Conservation (phyloP, 2,113 vertebrate species). For the Seriola rivoliana region DNA sequence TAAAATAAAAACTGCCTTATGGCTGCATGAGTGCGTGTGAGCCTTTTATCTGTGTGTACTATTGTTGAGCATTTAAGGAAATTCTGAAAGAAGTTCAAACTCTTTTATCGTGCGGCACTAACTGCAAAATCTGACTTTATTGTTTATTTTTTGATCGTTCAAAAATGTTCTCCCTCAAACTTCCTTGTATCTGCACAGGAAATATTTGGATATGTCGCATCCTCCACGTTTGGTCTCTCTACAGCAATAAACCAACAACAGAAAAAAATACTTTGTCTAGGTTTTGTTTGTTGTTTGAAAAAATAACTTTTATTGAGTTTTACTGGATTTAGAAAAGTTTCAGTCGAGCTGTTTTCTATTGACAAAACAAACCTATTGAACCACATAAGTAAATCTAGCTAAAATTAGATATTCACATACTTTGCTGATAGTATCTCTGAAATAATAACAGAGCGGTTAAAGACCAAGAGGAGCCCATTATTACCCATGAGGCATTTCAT, state of each 20-base stretch:
- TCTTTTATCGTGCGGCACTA: neutral
- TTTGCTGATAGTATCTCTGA: neutral
- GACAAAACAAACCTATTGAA: constrained; percentile 4
- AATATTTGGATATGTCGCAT: neutral
- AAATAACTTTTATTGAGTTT: neutral
- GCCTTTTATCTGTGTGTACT: neutral
- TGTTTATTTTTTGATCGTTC: neutral
- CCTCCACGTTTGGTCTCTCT: neutral
- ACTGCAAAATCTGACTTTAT: neutral
- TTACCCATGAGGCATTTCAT: constrained; percentile 53
- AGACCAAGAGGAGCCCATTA: constrained; percentile 9
- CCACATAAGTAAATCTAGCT: neutral
- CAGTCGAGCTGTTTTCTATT: neutral
- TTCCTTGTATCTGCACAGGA: neutral
- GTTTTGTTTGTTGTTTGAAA: neutral
- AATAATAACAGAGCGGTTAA: constrained; percentile 8
- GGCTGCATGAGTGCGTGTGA: neutral
- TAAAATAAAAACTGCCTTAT: neutral
- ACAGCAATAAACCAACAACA: neutral
- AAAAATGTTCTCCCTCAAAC: neutral
- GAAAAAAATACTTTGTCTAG: neutral
- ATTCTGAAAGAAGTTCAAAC: neutral
- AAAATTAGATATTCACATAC: constrained; percentile 5
- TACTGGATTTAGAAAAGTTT: neutral
- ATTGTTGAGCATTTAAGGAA: neutral